Evolutionary conservation across 1,140 invertebrate species (phyloP).

Genomic region (Globodera rostochiensis): DNA sequence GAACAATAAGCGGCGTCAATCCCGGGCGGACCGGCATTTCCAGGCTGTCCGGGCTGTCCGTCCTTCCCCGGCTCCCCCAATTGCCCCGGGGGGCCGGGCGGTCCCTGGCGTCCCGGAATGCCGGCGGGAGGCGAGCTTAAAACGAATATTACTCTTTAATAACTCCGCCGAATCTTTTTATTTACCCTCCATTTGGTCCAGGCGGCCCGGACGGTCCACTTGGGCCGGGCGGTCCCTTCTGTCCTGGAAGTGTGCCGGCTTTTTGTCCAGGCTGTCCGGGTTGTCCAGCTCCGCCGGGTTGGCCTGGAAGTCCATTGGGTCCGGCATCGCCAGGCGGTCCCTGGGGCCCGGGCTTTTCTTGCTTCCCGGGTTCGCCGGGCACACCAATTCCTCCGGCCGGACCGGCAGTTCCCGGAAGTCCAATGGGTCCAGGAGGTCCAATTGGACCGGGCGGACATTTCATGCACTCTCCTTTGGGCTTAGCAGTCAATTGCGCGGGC

Average conservation of each 20-base stretch:
- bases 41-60: constrained; percentile 29
- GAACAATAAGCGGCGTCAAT: constrained; percentile 38
- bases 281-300: constrained; percentile 20
- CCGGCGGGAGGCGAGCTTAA: constrained; percentile 23
- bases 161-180: neutral
- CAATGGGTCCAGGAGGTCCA: constrained; percentile 35
- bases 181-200: constrained; percentile 18
- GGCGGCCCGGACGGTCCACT: constrained; percentile 4
- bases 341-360: constrained; percentile 30
- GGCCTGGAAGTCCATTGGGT: constrained; percentile 22
- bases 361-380: constrained; percentile 30
- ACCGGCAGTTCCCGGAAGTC: constrained; percentile 16
- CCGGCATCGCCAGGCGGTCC: constrained; percentile 43
- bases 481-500: neutral
- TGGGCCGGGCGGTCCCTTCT: constrained; percentile 29
- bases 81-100: constrained; percentile 28
- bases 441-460: constrained; percentile 38
- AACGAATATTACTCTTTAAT: neutral
- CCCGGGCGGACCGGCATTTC: constrained; percentile 33
- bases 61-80: constrained; percentile 25
- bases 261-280: constrained; percentile 22
- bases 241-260: constrained; percentile 24
- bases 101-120: constrained; percentile 16
- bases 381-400: constrained; percentile 11
- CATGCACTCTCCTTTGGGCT: constrained; percentile 14